Evolutionary conservation across 2,888 invertebrate species (phyloP), one percentile per base, ranked within the genome.

Genomic region (Drymonia ruficornis): DNA sequence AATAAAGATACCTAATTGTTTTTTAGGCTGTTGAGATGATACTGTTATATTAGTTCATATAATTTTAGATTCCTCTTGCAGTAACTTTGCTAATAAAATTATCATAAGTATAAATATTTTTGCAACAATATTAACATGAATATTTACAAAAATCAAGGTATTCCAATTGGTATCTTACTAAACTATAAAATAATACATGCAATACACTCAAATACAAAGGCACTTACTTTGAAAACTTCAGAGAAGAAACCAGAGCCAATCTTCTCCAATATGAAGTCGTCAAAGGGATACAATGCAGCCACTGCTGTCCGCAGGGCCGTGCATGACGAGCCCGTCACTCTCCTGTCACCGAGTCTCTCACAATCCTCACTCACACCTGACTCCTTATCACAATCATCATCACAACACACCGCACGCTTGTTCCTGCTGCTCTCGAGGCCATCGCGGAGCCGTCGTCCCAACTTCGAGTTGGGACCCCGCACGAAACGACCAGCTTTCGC

Each of bases 191-290:
- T 8, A 31, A 23, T 23, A 2, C 23, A 23, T 23, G 8, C 11
- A 40, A n/a, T 9, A 42, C 19, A 52, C 7, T 28, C 28, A 8
- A 28, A 2, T 28, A 28, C 52, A 55, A 52, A 50, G 31, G 50
- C 40, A 88, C 95, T 94, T 93, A 99, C 99, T 97, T 99, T 99
- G 93, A 97, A 99, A 62, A 99, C 99, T 93, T 98, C 98, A 5
- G 99, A 99, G 93, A 99, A 99, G 93, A 99, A 99, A 64, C 99
- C 99, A 50, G 96, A 94, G 48, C 99, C 99, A 78, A 99, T 97
- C 91, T 97, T 97, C 89, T 98, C 98, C 84, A 96, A 95, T 69
- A 95, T 94, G 89, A 99, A 99, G 93, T 99, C 99, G 90, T 99
- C 98, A 70, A 98, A 95, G 45, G 98, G 95, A 83, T 98, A 97